Evolutionary conservation across 2,113 vertebrate species (phyloP).

Genomic region (Sakesphorus luctuosus): DNA sequence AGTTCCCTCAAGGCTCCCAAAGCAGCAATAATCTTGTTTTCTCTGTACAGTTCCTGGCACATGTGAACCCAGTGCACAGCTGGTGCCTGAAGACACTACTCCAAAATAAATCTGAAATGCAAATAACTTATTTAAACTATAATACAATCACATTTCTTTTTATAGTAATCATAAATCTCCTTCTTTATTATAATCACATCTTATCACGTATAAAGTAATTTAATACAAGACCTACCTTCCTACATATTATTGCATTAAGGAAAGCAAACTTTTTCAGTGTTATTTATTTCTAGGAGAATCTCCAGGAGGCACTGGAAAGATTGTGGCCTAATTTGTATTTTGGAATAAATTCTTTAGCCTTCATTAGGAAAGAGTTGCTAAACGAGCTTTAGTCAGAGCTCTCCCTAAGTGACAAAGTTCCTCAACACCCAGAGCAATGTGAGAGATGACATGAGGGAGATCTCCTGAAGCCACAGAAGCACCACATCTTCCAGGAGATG

Average conservation of each 20-base stretch:
- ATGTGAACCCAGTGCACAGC: background rate
- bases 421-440: background rate
- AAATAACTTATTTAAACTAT: conserved; percentile 46
- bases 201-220: conserved; percentile 44
- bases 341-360: background rate
- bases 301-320: conserved; percentile 32
- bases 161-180: conserved; percentile 43
- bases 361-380: background rate
- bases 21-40: background rate
- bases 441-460: background rate
- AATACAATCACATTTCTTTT: conserved; percentile 53
- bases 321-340: background rate
- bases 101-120: conserved; percentile 38
- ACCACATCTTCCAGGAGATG: background rate
- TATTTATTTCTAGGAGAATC: conserved; percentile 32
- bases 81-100: conserved; percentile 9
- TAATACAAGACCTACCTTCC: conserved; percentile 54
- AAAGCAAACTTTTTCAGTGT: conserved; percentile 20
- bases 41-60: conserved; percentile 7
- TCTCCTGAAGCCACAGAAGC: background rate
- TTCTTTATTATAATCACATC: conserved; percentile 45
- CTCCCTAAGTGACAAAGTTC: background rate
- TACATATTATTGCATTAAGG: conserved; percentile 39
- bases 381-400: background rate
- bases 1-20: background rate